phyloP scores from a whole-genome alignment of 2,113 vertebrate species.

The Lucifuga dentata region DNA sequence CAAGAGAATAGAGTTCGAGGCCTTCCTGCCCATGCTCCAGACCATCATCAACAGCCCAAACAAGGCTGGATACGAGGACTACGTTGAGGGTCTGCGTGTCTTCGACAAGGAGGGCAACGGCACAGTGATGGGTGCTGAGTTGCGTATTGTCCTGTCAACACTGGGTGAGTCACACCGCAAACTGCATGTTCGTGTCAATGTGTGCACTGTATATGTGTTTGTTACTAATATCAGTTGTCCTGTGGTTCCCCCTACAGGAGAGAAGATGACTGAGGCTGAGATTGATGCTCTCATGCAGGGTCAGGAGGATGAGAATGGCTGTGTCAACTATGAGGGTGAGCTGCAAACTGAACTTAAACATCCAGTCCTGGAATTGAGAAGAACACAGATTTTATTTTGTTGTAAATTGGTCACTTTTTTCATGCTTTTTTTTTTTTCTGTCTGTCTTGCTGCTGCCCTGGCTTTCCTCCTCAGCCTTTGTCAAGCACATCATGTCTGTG shows the following conservation, averaged over 20 bases:
- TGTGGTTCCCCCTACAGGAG: constrained; percentile 83
- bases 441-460: constrained; percentile 13
- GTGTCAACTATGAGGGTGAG: constrained; percentile 96
- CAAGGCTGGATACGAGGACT: constrained; percentile 93
- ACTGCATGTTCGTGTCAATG: neutral
- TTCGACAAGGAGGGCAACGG: constrained; percentile 99
- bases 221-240: constrained; percentile 13
- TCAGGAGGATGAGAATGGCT: constrained; percentile 97
- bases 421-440: constrained; percentile 12
- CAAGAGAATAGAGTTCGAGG: constrained; percentile 96
- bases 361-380: no score
- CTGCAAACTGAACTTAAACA: no score
- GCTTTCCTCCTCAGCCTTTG: constrained; percentile 87
- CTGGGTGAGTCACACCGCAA: constrained; percentile 84
- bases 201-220: neutral
- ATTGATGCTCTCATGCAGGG: constrained; percentile 93
- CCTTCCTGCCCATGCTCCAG: constrained; percentile 97
- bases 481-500: constrained; percentile 98
- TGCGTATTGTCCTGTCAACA: constrained; percentile 96
- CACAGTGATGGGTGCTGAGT: constrained; percentile 98
- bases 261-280: constrained; percentile 96
- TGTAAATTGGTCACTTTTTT: neutral
- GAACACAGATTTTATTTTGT: no score
- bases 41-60: constrained; percentile 95
- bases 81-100: constrained; percentile 98